Conservation (phyloP, 2,888 invertebrate species). For the Adelognathus sp. region DNA sequence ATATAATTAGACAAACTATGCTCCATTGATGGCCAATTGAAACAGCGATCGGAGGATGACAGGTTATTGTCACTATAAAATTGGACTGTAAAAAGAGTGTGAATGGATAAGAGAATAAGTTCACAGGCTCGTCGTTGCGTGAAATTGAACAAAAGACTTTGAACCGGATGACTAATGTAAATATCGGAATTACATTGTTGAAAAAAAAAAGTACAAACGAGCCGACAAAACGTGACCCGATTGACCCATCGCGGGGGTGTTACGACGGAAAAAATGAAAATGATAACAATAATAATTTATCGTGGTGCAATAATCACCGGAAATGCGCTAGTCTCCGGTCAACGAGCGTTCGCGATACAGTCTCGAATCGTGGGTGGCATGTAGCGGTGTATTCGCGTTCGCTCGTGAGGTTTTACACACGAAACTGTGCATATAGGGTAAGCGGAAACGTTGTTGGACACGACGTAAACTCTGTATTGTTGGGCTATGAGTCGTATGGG, state of each 20-base stretch:
- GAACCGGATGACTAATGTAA: slow-evolving; percentile 41
- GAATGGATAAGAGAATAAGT: slow-evolving; percentile 41
- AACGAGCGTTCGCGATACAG: slow-evolving; percentile 37
- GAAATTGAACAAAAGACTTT: slow-evolving; percentile 51
- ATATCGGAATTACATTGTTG: slow-evolving; percentile 3
- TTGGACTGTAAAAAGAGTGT: slow-evolving; percentile 6
- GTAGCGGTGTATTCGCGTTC: slow-evolving; percentile 36
- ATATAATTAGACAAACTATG: not conserved
- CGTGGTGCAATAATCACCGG: slow-evolving; percentile 53
- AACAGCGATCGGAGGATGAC: slow-evolving; percentile 51
- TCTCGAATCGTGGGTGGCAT: slow-evolving; percentile 53
- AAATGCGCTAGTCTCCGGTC: slow-evolving; percentile 39
- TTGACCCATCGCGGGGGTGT: slow-evolving; percentile 55
- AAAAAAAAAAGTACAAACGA: slow-evolving; percentile 11
- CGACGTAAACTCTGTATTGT: not conserved
- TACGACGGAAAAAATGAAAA: slow-evolving; percentile 44
- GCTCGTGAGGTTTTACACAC: not conserved
- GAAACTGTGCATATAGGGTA: not conserved
- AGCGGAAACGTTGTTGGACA: slow-evolving; percentile 10
- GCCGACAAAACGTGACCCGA: slow-evolving; percentile 21
- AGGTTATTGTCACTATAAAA: slow-evolving; percentile 44
- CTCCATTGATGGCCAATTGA: slow-evolving; percentile 22
- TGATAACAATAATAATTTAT: slow-evolving; percentile 48
- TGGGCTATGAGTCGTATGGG: not conserved
- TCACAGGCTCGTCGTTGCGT: slow-evolving; percentile 48